Conservation (phyloP, 2,888 invertebrate species). For the Hirtodrosophila duncani region DNA sequence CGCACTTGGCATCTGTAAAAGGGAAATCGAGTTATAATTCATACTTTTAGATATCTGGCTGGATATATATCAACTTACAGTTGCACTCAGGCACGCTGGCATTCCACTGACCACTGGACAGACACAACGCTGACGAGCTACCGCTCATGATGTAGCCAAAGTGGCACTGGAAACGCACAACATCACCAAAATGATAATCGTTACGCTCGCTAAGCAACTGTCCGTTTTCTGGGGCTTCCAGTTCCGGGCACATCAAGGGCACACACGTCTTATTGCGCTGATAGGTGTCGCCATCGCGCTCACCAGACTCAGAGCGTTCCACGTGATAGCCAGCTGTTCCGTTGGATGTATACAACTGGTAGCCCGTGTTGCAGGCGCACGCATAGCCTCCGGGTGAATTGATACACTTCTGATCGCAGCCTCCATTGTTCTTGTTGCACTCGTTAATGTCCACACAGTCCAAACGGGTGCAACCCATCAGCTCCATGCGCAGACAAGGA, state of each 20-base stretch:
- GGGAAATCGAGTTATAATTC: not conserved
- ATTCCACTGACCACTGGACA: conserved; percentile 95
- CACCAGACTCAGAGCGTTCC: conserved; percentile 90
- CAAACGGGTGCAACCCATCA: conserved; percentile 94
- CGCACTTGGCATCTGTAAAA: conserved; percentile 89
- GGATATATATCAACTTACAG: conserved; percentile 82
- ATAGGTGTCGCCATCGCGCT: conserved; percentile 91
- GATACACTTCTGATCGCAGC: conserved; percentile 95
- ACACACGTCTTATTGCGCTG: conserved; percentile 97
- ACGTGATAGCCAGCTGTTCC: conserved; percentile 93
- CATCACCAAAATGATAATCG: conserved; percentile 92
- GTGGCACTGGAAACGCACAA: conserved; percentile 94
- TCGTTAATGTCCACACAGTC: conserved; percentile 94
- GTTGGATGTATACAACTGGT: conserved; percentile 90
- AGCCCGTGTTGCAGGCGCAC: conserved; percentile 94
- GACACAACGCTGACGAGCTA: conserved; percentile 90
- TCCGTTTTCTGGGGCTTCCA: conserved; percentile 90
- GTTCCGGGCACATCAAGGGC: conserved; percentile 90
- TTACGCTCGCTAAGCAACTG: conserved; percentile 88
- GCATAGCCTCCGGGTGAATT: conserved; percentile 93
- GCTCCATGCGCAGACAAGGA: conserved; percentile 92
- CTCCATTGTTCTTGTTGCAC: conserved; percentile 90
- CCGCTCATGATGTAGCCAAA: conserved; percentile 96
- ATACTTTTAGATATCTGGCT: not conserved
- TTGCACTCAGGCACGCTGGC: conserved; percentile 95